These are phyloP conservation scores for Chesias legatella DNA, from an alignment of 2,888 invertebrate genomes.

Conservation along the genomic window DNA sequence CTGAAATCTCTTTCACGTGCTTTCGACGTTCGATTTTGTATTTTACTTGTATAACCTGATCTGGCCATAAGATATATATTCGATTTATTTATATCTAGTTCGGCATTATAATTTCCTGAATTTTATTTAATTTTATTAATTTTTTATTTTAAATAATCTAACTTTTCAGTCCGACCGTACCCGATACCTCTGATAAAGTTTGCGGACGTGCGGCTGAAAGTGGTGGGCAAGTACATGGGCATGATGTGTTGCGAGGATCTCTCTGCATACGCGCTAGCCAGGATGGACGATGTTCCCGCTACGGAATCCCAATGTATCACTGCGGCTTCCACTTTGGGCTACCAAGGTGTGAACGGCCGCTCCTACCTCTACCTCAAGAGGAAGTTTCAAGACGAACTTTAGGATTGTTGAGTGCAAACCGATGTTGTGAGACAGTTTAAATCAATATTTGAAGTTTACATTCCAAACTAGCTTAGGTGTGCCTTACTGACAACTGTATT, in stretches of 20 bases:
- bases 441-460: neutral
- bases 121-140: too few species aligned
- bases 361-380: conserved; percentile 48
- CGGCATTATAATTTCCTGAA: too few species aligned
- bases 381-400: conserved; percentile 32
- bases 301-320: conserved; percentile 47
- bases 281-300: conserved; percentile 46
- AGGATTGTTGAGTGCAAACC: conserved; percentile 6
- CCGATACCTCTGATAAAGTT: conserved; percentile 50
- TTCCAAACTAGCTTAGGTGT: too few species aligned
- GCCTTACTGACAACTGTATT: too few species aligned
- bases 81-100: too few species aligned
- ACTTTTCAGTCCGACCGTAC: conserved; percentile 45
- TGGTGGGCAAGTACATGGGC: conserved; percentile 48
- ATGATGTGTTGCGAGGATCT: conserved; percentile 67
- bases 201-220: conserved; percentile 58
- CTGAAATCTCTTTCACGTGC: too few species aligned
- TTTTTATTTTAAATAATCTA: too few species aligned
- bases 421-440: neutral
- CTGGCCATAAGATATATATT: too few species aligned
- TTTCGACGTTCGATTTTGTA: too few species aligned
- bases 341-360: conserved; percentile 42
- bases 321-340: conserved; percentile 43
- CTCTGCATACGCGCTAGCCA: conserved; percentile 52
- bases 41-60: too few species aligned